Evolutionary conservation across 2,888 invertebrate genomes (phyloP), one percentile per base, ranked within the genome.

Genomic region (Dichetophora obliterata): DNA sequence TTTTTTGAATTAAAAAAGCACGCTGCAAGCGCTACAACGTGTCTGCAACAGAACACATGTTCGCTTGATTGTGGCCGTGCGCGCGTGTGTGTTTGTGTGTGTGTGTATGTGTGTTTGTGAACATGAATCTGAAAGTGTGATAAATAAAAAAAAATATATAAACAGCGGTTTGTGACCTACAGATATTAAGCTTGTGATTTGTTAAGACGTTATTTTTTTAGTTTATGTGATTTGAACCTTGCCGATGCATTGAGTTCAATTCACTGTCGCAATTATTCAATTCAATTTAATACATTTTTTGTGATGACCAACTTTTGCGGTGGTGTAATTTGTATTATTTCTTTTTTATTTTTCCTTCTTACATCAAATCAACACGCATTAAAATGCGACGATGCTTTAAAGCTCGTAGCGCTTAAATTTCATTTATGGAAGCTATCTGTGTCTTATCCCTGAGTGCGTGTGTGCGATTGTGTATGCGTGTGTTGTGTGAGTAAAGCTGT

Each of bases 181-280:
- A 31, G 5, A 37, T 3, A 43, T 2, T 43, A 43, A 43, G 43
- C 43, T 14, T 43, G 43, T 43, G 2, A 43, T 43, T 11, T 11
- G 11, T 43, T 43, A 43, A 43, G 43, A 43, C 14, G n/a, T 43
- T 43, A 11, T 14, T 1, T 43, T 43, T 43, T 11, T 43, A 43
- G 43, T 43, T 43, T 14, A 11, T 43, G 43, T 43, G 43, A 43
- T 34, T 31, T 63, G 27, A 27, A 63, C 63, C 63, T 63, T 19
- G 24, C 8, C 9, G 22, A 50, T 34, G 5, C n/a, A 54, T 57
- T 34, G 19, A 37, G 37, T 71, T 71, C 37, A 37, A 57, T 57
- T 22, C 16, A 19, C 16, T 31, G 3, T 9, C 19, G 31, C 78
- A 79, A 81, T 81, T 81, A 79, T 81, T 79, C 76, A 80, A 81